A percentile compares a stretch with the other conserved stretches of the same genome.
phyloP scores from a whole-genome alignment of 2,888 invertebrate genomes.

The Nemapogon koenigi region DNA sequence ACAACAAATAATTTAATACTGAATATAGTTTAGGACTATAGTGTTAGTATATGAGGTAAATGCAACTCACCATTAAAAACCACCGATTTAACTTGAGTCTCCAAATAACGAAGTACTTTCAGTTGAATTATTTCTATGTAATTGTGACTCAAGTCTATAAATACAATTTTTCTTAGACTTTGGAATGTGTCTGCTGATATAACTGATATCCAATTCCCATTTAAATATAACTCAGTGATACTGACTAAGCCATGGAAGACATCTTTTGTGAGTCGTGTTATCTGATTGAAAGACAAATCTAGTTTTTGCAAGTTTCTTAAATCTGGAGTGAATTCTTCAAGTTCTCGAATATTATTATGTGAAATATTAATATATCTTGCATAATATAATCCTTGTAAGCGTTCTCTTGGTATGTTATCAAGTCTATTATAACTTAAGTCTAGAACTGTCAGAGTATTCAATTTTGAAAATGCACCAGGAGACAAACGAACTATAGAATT shows the following conservation, averaged over 20 bases:
- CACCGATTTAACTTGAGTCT: constrained; percentile 81
- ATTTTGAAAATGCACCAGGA: constrained; percentile 82
- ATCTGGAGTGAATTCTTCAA: constrained; percentile 83
- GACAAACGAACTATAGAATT: constrained; percentile 82
- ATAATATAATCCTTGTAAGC: constrained; percentile 78
- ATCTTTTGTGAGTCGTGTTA: constrained; percentile 76
- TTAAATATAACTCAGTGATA: constrained; percentile 78
- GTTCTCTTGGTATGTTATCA: constrained; percentile 82
- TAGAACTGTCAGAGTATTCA: constrained; percentile 77
- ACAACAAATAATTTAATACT: constrained; percentile 1
- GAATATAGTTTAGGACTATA: background rate
- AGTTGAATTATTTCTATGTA: constrained; percentile 81
- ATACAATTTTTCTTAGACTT: constrained; percentile 74
- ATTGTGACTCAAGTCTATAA: constrained; percentile 83
- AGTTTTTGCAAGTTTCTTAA: constrained; percentile 78
- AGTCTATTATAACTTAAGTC: constrained; percentile 85
- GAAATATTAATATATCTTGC: constrained; percentile 81
- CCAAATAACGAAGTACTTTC: constrained; percentile 77
- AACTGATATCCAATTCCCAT: constrained; percentile 82
- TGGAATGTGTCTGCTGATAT: constrained; percentile 81
- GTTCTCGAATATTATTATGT: constrained; percentile 79
- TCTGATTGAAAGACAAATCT: constrained; percentile 84
- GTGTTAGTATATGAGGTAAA: background rate
- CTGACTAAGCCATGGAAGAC: constrained; percentile 80
- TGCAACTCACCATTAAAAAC: constrained; percentile 79